Conservation (phyloP, 2,888 invertebrate genomes). For the Prenolepis imparis region DNA sequence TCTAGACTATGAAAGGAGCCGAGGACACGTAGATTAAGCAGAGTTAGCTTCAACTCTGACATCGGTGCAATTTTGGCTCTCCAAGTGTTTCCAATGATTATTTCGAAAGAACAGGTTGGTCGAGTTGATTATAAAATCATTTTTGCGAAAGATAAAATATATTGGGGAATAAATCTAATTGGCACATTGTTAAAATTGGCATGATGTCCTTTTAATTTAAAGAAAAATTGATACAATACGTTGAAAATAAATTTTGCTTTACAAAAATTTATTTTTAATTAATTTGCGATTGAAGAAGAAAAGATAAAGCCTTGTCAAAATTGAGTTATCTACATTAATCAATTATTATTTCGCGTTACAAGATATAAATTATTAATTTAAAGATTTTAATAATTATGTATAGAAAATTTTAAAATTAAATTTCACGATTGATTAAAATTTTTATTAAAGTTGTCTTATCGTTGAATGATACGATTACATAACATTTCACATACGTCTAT, state of each 20-base stretch:
- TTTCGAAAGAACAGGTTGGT: slow-evolving; percentile 13
- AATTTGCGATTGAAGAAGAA: not conserved
- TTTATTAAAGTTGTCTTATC: not conserved
- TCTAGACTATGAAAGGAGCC: not conserved
- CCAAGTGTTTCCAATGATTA: slow-evolving; percentile 20
- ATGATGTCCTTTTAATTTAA: not conserved
- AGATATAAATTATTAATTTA: not conserved
- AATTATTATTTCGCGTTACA: not conserved
- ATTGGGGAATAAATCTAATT: not conserved
- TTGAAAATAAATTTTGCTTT: not conserved
- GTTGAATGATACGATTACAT: not conserved
- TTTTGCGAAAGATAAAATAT: not conserved
- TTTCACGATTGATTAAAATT: not conserved
- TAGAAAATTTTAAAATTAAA: not conserved
- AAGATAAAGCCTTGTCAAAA: not conserved
- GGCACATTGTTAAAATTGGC: slow-evolving; percentile 18
- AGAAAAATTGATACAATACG: not conserved
- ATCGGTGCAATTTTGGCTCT: slow-evolving; percentile 19
- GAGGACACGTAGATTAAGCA: slow-evolving; percentile 26
- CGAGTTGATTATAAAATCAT: not conserved
- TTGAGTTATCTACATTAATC: not conserved
- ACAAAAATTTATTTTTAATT: not conserved
- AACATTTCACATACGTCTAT: not conserved
- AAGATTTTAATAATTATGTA: not conserved
- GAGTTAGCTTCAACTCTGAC: slow-evolving; percentile 32